Percentiles rank a stretch among this genome's conserved stretches.
Conservation (phyloP, 2,797 vertebrate species). For the Anisognathus igniventris region DNA sequence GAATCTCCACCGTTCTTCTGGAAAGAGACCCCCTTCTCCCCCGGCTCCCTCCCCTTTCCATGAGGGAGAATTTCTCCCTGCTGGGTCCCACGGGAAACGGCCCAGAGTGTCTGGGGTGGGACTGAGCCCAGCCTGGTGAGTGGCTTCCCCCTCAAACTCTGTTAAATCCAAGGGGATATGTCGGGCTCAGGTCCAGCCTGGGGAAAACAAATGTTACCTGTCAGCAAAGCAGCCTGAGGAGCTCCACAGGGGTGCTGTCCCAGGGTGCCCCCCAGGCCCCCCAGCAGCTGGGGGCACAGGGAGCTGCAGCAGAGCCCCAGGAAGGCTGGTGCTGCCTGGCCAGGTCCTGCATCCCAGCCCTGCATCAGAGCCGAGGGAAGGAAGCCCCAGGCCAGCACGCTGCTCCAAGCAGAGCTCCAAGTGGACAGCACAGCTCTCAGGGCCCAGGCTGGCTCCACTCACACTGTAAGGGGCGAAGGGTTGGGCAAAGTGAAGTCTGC, state of each 20-base stretch:
- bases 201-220: rapidly evolving
- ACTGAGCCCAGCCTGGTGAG: background rate
- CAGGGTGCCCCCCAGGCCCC: background rate
- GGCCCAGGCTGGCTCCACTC: background rate
- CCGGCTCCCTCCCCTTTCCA: rapidly evolving
- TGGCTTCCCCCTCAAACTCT: rapidly evolving
- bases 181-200: background rate
- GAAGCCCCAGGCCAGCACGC: rapidly evolving
- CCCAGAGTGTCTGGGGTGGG: too few relatives aligned
- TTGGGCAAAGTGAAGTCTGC: background rate
- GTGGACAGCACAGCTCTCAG: rapidly evolving
- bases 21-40: background rate
- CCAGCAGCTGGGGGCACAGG: background rate
- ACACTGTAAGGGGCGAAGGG: background rate
- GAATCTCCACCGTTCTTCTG: rapidly evolving
- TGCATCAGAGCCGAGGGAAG: rapidly evolving
- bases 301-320: background rate
- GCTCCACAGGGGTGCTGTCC: rapidly evolving
- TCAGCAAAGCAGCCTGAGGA: background rate
- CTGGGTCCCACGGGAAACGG: background rate
- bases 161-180: background rate
- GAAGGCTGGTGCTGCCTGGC: rapidly evolving
- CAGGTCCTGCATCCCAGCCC: background rate
- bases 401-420: rapidly evolving
- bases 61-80: background rate